Percentiles rank a stretch among this genome's conserved stretches.
Conservation (phyloP, 2,797 vertebrate species). For the Tarsius wallacei region DNA sequence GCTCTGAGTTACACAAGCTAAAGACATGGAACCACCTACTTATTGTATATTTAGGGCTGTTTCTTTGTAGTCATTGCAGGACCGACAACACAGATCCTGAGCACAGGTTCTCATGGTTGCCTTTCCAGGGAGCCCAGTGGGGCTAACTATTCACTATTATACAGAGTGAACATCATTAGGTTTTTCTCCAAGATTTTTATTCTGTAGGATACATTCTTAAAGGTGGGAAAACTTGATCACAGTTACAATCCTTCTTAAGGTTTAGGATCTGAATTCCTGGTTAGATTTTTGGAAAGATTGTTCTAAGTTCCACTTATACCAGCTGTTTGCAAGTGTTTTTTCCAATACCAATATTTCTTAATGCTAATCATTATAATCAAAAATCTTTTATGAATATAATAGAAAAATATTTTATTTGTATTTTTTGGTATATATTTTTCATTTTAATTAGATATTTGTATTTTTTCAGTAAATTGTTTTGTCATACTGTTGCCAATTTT, state of each 20-base stretch:
- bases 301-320: not conserved
- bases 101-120: not conserved
- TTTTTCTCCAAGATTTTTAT: not conserved
- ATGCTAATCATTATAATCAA: not conserved
- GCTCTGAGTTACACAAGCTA: not conserved
- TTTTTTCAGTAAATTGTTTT: not conserved
- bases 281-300: not conserved
- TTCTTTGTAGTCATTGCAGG: not conserved
- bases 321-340: not conserved
- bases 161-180: not conserved
- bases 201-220: slow-evolving; percentile 21
- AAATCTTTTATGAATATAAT: slow-evolving; percentile 6
- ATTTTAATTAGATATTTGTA: not conserved
- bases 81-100: not conserved
- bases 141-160: not conserved
- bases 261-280: not conserved
- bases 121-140: not conserved
- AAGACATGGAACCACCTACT: not conserved
- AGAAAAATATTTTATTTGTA: slow-evolving; percentile 29
- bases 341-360: not conserved
- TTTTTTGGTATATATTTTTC: not conserved
- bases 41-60: not conserved
- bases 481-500: not conserved
- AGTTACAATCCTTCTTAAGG: not conserved
- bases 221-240: not conserved